Conservation (phyloP, 2,888 invertebrate species). For the Beris morrisii region DNA sequence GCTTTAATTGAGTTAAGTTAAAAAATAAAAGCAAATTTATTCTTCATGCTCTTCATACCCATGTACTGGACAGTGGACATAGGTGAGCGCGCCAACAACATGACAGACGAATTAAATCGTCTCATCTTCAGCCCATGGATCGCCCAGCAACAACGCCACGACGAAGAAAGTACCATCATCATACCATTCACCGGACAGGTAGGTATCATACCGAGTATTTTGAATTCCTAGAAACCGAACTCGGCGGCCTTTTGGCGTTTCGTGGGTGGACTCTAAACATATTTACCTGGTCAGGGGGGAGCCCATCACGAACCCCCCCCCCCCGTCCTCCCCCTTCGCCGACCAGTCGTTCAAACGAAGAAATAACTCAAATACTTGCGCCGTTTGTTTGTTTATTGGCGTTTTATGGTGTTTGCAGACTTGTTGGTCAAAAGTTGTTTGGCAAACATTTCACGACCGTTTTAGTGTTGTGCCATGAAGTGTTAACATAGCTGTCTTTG, state of each 20-base stretch:
- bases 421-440: conserved; percentile 37
- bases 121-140: background rate
- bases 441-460: conserved; percentile 34
- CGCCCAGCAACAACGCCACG: too few species aligned
- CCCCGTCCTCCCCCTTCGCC: background rate
- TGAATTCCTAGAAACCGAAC: conserved; percentile 7
- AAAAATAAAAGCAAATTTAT: conserved; percentile 31
- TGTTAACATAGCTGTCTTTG: conserved; percentile 28
- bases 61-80: conserved; percentile 21
- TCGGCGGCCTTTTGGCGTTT: conserved; percentile 18
- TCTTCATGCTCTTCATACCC: conserved; percentile 24
- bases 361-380: conserved; percentile 31
- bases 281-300: conserved; percentile 17
- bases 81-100: conserved; percentile 22
- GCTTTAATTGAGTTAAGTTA: conserved; percentile 32
- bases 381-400: conserved; percentile 32
- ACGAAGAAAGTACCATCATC: too few species aligned
- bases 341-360: conserved; percentile 15
- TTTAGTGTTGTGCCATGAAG: conserved; percentile 31
- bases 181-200: too few species aligned
- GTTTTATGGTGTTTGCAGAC: conserved; percentile 36
- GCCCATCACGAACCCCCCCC: conserved; percentile 14
- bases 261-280: conserved; percentile 36
- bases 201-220: too few species aligned
- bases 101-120: conserved; percentile 29